Base-by-base conservation (phyloP, 2,888 invertebrate species). In the Keiferia lycopersicella region DNA sequence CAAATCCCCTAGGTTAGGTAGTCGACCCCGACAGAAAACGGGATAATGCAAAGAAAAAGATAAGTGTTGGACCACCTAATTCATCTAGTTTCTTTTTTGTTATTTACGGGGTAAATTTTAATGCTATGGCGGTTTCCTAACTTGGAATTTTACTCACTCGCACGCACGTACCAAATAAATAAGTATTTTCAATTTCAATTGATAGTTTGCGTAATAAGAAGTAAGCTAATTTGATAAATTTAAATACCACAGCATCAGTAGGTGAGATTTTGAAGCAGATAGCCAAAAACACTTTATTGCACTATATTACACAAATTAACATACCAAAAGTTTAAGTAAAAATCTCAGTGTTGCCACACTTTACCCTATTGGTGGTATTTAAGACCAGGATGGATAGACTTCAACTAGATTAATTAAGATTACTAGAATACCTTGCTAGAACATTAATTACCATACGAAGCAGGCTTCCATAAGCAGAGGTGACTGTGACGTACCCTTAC, bases 381-480 rank as follows among this genome's bases (percentile, higher is more conserved):
- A 34, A 10, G 20, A 56, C 56, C 30, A 56, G 56, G 56, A 56
- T 56, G 56, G 34, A 30, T 34, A 56, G 56, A 34, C 56, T 4
- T 51, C 51, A 16, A 56, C 30, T 26, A 56, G 56, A 56, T 56
- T 56, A 26, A 56, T 56, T 56, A 56, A 56, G 56, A 56, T 56
- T 56, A 56, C 56, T 56, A 34, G 56, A 56, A 56, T 56, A 56
- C 34, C 56, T 56, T 16, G 34, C 14, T 16, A 56, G 26, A 56
- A 16, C 56, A 14, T 2, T 56, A 56, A 56, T 56, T 56, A 56
- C 34, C 56, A 56, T 56, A 56, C 34, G 56, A 34, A 20, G 57
- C 58, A 58, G 18, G 38, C 38, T 58, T 11, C 58, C 58, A 18
- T 58, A 58, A 58, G 39, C 39, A 58, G 58, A 58, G 39, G 58